Base-by-base conservation (phyloP, 2,113 vertebrate genomes). In the Tauraco erythrolophus region DNA sequence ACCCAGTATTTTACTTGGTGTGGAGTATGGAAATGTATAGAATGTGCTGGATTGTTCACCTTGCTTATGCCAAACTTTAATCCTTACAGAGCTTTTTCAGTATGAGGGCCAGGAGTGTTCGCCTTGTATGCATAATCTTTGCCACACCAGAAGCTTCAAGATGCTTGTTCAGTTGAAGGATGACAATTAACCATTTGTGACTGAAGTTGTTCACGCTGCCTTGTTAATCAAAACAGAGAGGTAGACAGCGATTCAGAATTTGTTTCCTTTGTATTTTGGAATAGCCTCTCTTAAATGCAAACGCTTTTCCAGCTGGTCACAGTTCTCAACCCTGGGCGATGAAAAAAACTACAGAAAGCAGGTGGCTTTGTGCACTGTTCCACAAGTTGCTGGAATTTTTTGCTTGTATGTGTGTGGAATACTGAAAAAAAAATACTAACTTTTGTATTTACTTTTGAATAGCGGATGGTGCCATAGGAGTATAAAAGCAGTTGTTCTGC, bases 1-100 rank as follows among this genome's bases (percentile, higher is more conserved):
- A 39, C 53, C 39, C 46, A 19, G 68, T 75, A 45, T 66, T 75
- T 57, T n/a, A 35, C 65, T 51, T 71, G 70, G 50, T 82, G 22
- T 69, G 35, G 88, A 30, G 41, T 37, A 51, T 31, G 51, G 45
- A 69, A 54, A 19, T 10, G 19, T 2, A 7, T 7, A 37, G 61
- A 28, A 56, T 35, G 43, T 43, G 39, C 53, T 84, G 91, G 80
- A 62, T 94, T 70, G 19, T 56, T 91, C 37, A 76, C 48, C 21
- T 83, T 79, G 54, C 54, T 89, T 84, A 31, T 43, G 61, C 80
- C 77, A 92, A 84, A 91, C 37, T 75, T 43, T 76, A 88, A 77
- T 81, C 53, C 50, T 83, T 43, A 10, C 22, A 54, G 60, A 89
- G n/a, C 45, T 97, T 68, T 94, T 76, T 54, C 46, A 61, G 45